phyloP scores from a whole-genome alignment of 53 echinoderm and acorn worm species.

The Luidia sarsii region DNA sequence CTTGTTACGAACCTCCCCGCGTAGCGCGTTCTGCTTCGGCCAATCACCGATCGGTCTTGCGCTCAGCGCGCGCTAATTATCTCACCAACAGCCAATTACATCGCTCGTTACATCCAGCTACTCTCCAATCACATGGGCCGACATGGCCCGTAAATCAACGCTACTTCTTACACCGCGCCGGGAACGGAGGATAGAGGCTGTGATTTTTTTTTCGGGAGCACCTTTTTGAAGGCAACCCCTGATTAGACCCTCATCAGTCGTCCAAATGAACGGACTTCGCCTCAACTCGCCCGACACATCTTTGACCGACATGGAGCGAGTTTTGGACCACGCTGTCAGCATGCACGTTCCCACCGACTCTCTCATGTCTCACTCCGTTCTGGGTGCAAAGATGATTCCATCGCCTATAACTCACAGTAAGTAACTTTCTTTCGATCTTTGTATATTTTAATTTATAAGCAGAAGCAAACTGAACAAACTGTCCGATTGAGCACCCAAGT shows the following conservation, averaged over 20 bases:
- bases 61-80: constrained; percentile 29
- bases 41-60: background rate
- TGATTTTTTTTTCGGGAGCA: background rate
- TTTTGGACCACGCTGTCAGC: constrained; percentile 38
- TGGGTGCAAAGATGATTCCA: constrained; percentile 48
- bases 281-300: constrained; percentile 36
- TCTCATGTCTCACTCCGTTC: constrained; percentile 22
- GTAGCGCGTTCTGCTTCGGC: background rate
- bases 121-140: constrained; percentile 32
- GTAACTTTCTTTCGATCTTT: constrained; percentile 11
- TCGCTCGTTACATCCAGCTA: constrained; percentile 25
- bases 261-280: constrained; percentile 56
- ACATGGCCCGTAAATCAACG: constrained; percentile 37
- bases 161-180: background rate
- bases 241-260: constrained; percentile 55
- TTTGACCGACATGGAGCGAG: constrained; percentile 45
- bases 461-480: background rate
- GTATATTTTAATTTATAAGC: background rate
- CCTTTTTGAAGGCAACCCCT: constrained; percentile 24
- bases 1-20: constrained; percentile 26
- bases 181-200: too few relatives aligned
- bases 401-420: constrained; percentile 57
- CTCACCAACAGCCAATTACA: constrained; percentile 52
- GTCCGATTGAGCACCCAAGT: too few relatives aligned
- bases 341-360: constrained; percentile 38